Conservation (phyloP, 23 tunicate genomes). For the Trididemnum nubilum region DNA sequence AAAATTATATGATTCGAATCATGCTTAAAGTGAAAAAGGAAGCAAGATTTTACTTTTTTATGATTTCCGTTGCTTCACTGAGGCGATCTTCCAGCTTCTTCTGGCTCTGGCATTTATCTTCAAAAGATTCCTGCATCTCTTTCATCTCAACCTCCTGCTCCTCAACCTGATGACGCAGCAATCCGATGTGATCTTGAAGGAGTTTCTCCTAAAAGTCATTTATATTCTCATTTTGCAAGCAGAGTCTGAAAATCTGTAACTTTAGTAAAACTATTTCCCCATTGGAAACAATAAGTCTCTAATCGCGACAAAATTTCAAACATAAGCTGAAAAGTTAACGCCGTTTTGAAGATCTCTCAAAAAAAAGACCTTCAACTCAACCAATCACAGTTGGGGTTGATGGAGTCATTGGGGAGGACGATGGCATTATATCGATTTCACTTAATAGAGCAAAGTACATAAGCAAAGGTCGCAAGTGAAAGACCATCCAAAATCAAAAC, state of each 20-base stretch:
- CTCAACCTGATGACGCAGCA: slow-evolving; percentile 36
- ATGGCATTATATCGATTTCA: too few relatives aligned
- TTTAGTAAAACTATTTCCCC: neutral
- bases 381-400: too few relatives aligned
- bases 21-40: neutral
- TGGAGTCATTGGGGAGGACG: too few relatives aligned
- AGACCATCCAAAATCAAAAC: too few relatives aligned
- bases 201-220: slow-evolving; percentile 21
- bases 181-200: slow-evolving; percentile 61
- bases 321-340: too few relatives aligned
- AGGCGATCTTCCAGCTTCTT: slow-evolving; percentile 46
- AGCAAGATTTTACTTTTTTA: slow-evolving; percentile 9
- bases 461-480: too few relatives aligned
- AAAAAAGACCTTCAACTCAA: too few relatives aligned
- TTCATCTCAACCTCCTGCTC: slow-evolving; percentile 59
- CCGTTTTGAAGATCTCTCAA: too few relatives aligned
- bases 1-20: neutral
- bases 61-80: slow-evolving; percentile 41
- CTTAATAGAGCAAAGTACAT: too few relatives aligned
- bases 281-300: too few relatives aligned
- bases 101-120: slow-evolving; percentile 53
- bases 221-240: neutral
- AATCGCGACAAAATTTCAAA: too few relatives aligned
- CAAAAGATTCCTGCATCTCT: slow-evolving; percentile 62
- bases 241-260: neutral